phyloP scores from a whole-genome alignment of 2,888 invertebrate species.

The Mechanitis messenoides region DNA sequence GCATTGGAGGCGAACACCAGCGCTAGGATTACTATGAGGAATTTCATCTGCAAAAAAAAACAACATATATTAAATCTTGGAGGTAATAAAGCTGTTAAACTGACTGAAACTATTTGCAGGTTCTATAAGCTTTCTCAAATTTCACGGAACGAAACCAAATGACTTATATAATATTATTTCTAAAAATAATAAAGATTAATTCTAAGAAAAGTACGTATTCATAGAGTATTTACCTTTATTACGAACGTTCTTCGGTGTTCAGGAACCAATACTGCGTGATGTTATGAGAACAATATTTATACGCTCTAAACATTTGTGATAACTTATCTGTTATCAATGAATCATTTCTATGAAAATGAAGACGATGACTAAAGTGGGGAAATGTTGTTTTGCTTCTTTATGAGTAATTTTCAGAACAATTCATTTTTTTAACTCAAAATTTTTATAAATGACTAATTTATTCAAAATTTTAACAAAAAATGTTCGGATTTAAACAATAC shows the following conservation, averaged over 20 bases:
- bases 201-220: no score
- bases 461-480: no score
- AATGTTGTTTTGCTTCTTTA: neutral
- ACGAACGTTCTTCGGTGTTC: constrained; percentile 4
- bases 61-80: no score
- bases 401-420: neutral
- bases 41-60: constrained; percentile 41
- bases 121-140: no score
- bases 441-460: no score
- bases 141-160: no score
- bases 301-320: constrained; percentile 8
- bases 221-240: constrained; percentile 9
- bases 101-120: no score
- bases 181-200: no score
- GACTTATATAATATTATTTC: no score
- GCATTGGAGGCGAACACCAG: constrained; percentile 31
- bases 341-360: constrained; percentile 10
- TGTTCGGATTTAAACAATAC: no score
- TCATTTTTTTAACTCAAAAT: no score
- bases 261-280: constrained; percentile 3
- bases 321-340: constrained; percentile 18
- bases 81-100: no score
- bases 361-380: neutral
- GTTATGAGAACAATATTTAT: constrained; percentile 13
- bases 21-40: constrained; percentile 31